These are phyloP conservation scores for Hemichromis elongatus DNA, from an alignment of 2,113 vertebrate genomes.

Conservation along the genomic window DNA sequence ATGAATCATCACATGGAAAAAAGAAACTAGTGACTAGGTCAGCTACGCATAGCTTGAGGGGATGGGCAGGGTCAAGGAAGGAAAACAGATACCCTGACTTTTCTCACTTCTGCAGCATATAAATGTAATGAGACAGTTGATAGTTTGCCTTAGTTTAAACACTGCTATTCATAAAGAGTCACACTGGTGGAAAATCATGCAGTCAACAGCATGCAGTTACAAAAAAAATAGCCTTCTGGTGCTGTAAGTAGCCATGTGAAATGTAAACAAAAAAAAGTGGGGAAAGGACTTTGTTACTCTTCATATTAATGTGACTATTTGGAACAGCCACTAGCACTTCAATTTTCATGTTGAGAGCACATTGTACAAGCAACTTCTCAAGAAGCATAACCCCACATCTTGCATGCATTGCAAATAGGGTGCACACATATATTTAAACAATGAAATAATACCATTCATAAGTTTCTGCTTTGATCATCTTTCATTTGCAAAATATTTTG, in stretches of 20 bases:
- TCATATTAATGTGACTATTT: neutral
- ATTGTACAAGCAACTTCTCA: neutral
- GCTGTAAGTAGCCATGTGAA: neutral
- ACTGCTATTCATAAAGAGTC: neutral
- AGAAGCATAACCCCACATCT: neutral
- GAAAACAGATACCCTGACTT: neutral
- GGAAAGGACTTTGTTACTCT: neutral
- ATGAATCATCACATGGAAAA: neutral
- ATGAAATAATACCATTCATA: neutral
- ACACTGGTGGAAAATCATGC: neutral
- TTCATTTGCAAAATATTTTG: neutral
- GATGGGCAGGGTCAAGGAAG: neutral
- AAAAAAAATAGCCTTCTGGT: neutral
- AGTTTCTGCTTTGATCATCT: neutral
- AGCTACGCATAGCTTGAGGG: neutral
- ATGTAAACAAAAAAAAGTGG: neutral
- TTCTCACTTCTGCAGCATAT: neutral
- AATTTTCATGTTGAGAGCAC: neutral
- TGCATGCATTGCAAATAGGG: neutral
- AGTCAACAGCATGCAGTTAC: neutral
- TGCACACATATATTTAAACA: neutral
- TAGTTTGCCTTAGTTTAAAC: neutral
- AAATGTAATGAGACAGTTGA: neutral
- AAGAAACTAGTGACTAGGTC: neutral
- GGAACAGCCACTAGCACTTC: neutral